Evolutionary conservation across 2,113 vertebrate species (phyloP).

Genomic region (Crotalus helleri): DNA sequence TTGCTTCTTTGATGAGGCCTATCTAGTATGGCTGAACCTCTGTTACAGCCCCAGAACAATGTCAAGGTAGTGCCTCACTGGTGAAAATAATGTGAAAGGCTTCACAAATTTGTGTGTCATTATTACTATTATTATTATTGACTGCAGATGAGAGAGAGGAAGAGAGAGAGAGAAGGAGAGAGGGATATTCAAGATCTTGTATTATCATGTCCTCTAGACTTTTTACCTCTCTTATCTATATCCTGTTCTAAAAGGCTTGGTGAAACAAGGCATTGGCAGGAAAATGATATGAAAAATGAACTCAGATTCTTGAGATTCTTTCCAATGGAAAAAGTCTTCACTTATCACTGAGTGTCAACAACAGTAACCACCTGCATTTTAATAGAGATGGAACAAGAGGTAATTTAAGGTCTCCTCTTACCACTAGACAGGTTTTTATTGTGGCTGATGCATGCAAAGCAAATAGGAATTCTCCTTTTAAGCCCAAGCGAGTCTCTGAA

Average conservation of each 20-base stretch:
- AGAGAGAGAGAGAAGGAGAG: neutral
- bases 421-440: constrained; percentile 9
- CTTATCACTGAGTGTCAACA: constrained; percentile 65
- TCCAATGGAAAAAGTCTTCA: constrained; percentile 61
- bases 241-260: neutral
- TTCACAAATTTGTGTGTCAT: neutral
- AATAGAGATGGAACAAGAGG: constrained; percentile 48
- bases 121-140: neutral
- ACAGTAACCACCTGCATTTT: constrained; percentile 58
- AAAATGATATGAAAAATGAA: constrained; percentile 47
- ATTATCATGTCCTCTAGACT: constrained; percentile 7
- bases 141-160: neutral
- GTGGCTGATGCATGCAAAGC: neutral
- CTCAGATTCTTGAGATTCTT: constrained; percentile 67
- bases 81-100: neutral
- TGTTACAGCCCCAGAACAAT: neutral
- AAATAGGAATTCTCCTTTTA: neutral
- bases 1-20: neutral
- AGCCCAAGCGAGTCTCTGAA: neutral
- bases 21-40: neutral
- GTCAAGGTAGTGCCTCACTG: neutral
- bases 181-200: neutral
- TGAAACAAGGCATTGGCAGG: neutral
- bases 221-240: rapidly evolving
- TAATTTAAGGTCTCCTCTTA: constrained; percentile 35